These are phyloP conservation scores for Chaenogobius annularis DNA, from an alignment of 2,113 vertebrate genomes.

Conservation along the genomic window DNA sequence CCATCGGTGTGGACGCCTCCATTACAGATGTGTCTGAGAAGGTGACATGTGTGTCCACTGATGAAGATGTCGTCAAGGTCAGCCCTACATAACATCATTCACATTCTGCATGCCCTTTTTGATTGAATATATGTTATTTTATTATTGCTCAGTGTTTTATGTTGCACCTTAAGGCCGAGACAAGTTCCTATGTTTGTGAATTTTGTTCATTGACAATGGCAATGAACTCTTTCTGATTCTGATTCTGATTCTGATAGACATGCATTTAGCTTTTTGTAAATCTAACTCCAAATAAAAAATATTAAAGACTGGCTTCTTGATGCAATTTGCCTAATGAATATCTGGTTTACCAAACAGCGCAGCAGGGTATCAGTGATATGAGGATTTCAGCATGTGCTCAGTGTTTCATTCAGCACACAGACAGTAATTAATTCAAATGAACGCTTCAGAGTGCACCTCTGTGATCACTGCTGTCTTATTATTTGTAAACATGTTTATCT, in stretches of 20 bases:
- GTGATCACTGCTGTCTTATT: slow-evolving; percentile 5
- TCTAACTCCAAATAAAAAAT: not conserved
- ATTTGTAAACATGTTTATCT: slow-evolving; percentile 12
- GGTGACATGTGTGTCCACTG: slow-evolving; percentile 85
- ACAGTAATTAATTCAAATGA: slow-evolving; percentile 9
- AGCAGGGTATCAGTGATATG: not conserved
- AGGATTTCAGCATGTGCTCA: not conserved
- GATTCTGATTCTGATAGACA: not conserved
- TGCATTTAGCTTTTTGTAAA: not conserved
- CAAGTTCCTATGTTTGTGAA: too few species aligned
- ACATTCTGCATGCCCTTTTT: too few species aligned
- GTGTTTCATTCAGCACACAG: not conserved
- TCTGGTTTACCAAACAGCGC: not conserved
- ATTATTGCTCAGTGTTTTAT: too few species aligned
- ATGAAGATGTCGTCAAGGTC: slow-evolving; percentile 92
- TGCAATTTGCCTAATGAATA: not conserved
- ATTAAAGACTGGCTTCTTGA: not conserved
- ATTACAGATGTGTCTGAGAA: slow-evolving; percentile 88
- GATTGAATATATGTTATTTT: too few species aligned
- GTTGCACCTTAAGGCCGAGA: too few species aligned
- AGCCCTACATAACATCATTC: slow-evolving; percentile 36
- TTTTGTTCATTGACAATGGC: too few species aligned
- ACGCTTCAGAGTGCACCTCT: slow-evolving; percentile 1
- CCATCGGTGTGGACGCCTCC: slow-evolving; percentile 80
- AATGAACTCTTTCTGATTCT: too few species aligned